A percentile compares a stretch with the other conserved stretches of the same genome.
Conservation (phyloP, 1,140 invertebrate species). For the Drosophila yakuba region DNA sequence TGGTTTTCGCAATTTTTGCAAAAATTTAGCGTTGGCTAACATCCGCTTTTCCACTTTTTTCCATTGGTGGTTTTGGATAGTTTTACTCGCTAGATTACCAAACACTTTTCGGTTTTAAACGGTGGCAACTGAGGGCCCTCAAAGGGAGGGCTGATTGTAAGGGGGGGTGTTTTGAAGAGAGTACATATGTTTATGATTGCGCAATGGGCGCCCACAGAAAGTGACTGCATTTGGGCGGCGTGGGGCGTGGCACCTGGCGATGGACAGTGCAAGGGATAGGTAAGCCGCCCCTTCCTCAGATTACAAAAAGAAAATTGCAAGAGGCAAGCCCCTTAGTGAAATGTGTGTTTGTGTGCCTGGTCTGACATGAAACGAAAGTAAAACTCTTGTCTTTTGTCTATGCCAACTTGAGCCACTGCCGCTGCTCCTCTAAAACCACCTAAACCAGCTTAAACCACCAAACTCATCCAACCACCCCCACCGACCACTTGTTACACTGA, state of each 20-base stretch:
- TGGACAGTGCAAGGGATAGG: conserved; percentile 28
- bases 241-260: conserved; percentile 22
- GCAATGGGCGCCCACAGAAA: conserved; percentile 49
- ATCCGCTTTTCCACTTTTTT: conserved; percentile 34
- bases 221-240: conserved; percentile 40
- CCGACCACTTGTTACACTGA: conserved; percentile 22
- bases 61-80: conserved; percentile 14
- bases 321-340: conserved; percentile 47
- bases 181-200: conserved; percentile 43
- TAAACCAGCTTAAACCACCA: neutral
- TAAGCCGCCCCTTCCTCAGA: conserved; percentile 17
- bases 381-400: conserved; percentile 51
- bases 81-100: conserved; percentile 13
- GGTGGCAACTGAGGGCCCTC: neutral
- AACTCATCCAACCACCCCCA: conserved; percentile 3
- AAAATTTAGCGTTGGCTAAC: conserved; percentile 21
- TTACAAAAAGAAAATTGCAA: conserved; percentile 19
- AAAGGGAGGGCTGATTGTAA: neutral
- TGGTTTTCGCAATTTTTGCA: conserved; percentile 22
- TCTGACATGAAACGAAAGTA: conserved; percentile 71
- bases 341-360: conserved; percentile 32
- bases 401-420: conserved; percentile 11
- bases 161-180: neutral
- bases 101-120: conserved; percentile 16
- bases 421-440: neutral